Conservation (phyloP, 2,113 vertebrate genomes). For the Egretta garzetta region DNA sequence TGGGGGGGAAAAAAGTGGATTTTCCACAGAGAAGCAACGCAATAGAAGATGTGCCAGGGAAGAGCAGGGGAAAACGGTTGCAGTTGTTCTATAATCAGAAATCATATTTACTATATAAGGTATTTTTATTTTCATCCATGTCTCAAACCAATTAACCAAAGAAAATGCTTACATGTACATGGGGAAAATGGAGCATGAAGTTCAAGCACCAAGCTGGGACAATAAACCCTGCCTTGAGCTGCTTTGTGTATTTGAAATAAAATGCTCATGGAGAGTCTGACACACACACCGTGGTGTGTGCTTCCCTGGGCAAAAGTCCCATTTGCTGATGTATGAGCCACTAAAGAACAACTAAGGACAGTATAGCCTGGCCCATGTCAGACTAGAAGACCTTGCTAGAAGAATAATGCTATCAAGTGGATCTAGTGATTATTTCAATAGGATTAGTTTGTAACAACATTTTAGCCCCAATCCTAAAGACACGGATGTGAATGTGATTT, state of each 20-base stretch:
- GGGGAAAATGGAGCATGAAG: not conserved
- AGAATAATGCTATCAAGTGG: not conserved
- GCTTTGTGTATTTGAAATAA: not conserved
- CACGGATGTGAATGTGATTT: not conserved
- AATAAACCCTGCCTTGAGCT: not conserved
- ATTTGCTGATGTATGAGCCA: not conserved
- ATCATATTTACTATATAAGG: not conserved
- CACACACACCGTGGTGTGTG: fast-evolving
- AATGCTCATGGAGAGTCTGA: not conserved
- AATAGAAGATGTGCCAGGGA: not conserved
- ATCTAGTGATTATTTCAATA: not conserved
- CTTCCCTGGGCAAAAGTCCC: not conserved
- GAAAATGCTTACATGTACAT: not conserved
- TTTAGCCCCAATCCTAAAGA: not conserved
- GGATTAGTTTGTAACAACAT: not conserved
- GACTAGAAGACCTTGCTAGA: not conserved
- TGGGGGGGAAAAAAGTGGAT: too few relatives aligned
- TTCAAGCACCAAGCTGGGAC: not conserved
- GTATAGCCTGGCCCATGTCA: not conserved
- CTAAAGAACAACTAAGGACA: not conserved
- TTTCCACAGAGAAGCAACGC: not conserved
- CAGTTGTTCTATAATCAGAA: not conserved
- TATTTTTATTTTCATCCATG: not conserved
- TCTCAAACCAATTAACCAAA: not conserved
- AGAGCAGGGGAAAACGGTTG: not conserved